Evolutionary conservation across 2,113 vertebrate species (phyloP).

Genomic region (Shinisaurus crocodilurus): DNA sequence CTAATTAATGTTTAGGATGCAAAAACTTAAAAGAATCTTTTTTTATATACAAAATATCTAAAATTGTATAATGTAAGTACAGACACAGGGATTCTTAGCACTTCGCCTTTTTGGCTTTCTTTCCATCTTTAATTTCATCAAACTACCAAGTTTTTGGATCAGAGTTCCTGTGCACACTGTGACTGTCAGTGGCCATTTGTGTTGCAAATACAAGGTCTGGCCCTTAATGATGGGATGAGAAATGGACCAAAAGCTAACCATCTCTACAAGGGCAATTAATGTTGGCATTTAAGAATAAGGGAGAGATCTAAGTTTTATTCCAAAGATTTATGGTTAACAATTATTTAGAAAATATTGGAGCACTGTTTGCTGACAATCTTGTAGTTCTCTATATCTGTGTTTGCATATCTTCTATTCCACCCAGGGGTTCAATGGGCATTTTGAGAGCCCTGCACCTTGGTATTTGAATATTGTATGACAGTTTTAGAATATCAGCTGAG

Average conservation of each 20-base stretch:
- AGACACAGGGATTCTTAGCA: conserved; percentile 76
- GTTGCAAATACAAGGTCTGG: conserved; percentile 70
- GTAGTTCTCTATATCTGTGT: conserved; percentile 79
- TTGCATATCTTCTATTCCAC: conserved; percentile 78
- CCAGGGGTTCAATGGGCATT: conserved; percentile 71
- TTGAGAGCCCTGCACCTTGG: conserved; percentile 57
- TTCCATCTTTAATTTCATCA: conserved; percentile 75
- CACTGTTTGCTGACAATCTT: conserved; percentile 87
- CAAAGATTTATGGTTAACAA: conserved; percentile 84
- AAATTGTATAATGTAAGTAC: conserved; percentile 73
- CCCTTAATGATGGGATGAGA: conserved; percentile 67
- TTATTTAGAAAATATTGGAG: conserved; percentile 80
- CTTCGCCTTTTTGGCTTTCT: conserved; percentile 74
- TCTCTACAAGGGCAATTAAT: conserved; percentile 74
- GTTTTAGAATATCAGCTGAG: conserved; percentile 62
- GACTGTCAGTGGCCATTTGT: conserved; percentile 72
- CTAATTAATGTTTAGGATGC: conserved; percentile 77
- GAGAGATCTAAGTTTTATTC: conserved; percentile 78
- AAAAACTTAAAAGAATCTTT: conserved; percentile 67
- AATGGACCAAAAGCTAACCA: conserved; percentile 77
- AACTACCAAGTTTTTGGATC: conserved; percentile 70
- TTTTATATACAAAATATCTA: conserved; percentile 69
- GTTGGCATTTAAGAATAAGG: conserved; percentile 66
- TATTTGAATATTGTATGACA: conserved; percentile 75
- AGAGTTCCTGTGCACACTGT: conserved; percentile 74